Conservation (phyloP, 2,888 invertebrate species). For the Drosophila mimica region DNA sequence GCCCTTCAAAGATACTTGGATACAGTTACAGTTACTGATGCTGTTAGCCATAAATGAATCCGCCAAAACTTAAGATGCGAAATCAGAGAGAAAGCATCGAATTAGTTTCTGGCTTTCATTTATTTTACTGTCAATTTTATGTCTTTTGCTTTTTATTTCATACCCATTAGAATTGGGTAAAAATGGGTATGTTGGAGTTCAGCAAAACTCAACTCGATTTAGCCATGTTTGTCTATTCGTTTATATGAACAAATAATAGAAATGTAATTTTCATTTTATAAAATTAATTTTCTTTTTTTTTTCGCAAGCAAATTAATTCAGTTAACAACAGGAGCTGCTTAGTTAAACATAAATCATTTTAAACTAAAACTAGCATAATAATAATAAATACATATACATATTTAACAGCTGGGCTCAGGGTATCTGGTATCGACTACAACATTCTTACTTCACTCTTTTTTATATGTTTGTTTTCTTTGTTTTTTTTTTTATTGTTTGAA, state of each 20-base stretch:
- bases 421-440: neutral
- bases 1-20: constrained; percentile 17
- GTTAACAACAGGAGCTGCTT: neutral
- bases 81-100: constrained; percentile 58
- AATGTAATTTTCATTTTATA: neutral
- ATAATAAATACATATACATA: neutral
- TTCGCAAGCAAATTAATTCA: too few species aligned
- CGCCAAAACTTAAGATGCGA: constrained; percentile 31
- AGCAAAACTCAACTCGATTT: neutral
- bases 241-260: neutral
- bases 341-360: neutral
- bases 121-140: neutral
- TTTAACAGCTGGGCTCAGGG: neutral
- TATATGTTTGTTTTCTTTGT: constrained; percentile 32
- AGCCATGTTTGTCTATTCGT: neutral
- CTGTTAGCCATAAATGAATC: constrained; percentile 21
- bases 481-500: constrained; percentile 4
- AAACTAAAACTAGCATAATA: neutral
- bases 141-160: neutral
- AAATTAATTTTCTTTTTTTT: too few species aligned
- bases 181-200: neutral
- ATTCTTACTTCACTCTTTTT: neutral
- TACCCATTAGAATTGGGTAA: neutral
- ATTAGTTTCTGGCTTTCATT: neutral
- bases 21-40: constrained; percentile 5